A percentile compares a stretch with the other conserved stretches of the same genome.
Conservation (phyloP, 1,140 invertebrate genomes). For the Drosophila tristis region DNA sequence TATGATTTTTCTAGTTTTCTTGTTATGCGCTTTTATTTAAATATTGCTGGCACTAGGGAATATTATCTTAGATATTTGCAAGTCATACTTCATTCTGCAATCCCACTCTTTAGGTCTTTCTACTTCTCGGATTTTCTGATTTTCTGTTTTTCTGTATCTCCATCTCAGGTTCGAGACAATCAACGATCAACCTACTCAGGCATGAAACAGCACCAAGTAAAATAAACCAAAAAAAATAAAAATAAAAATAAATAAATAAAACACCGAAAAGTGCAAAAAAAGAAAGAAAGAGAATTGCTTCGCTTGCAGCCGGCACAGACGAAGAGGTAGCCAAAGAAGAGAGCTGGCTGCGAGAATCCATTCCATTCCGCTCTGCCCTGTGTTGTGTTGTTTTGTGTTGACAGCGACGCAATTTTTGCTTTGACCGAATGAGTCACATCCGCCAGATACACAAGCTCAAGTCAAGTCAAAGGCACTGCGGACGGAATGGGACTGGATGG, state of each 20-base stretch:
- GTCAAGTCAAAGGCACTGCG: background rate
- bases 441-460: slow-evolving; percentile 40
- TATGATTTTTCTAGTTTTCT: too few species aligned
- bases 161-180: slow-evolving; percentile 23
- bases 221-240: slow-evolving; percentile 39
- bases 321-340: slow-evolving; percentile 30
- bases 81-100: background rate
- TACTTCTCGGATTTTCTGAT: too few species aligned
- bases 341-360: background rate
- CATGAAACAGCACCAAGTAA: slow-evolving; percentile 48
- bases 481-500: slow-evolving; percentile 22
- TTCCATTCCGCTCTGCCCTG: slow-evolving; percentile 10
- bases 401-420: slow-evolving; percentile 57
- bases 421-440: slow-evolving; percentile 73
- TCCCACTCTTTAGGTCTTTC: slow-evolving; percentile 1
- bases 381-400: slow-evolving; percentile 5
- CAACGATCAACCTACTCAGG: slow-evolving; percentile 62
- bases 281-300: slow-evolving; percentile 38
- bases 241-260: slow-evolving; percentile 18
- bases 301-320: slow-evolving; percentile 34
- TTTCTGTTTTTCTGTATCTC: too few species aligned
- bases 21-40: too few species aligned
- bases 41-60: background rate
- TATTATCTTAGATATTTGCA: slow-evolving; percentile 23
- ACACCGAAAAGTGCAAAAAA: background rate